These are phyloP conservation scores for Thymelicus lineola DNA, from an alignment of 2,888 invertebrate species.

Conservation along the genomic window DNA sequence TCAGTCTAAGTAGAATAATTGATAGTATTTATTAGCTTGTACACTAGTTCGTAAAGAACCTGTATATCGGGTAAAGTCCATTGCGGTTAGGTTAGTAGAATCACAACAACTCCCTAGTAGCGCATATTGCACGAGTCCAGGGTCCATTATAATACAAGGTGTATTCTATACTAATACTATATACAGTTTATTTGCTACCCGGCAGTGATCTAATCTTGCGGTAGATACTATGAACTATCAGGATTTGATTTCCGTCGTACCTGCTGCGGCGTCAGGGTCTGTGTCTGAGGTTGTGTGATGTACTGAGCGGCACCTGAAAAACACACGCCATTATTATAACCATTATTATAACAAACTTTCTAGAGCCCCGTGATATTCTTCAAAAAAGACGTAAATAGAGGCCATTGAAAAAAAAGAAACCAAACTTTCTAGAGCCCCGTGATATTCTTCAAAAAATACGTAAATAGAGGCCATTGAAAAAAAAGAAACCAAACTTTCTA, in stretches of 20 bases:
- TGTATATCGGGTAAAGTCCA: conserved; percentile 32
- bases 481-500: too few species aligned
- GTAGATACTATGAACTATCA: conserved; percentile 77
- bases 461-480: too few species aligned
- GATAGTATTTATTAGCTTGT: conserved; percentile 26
- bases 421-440: too few species aligned
- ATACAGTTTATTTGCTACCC: conserved; percentile 62
- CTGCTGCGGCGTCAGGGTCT: conserved; percentile 73
- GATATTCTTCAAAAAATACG: too few species aligned
- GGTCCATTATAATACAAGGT: conserved; percentile 48
- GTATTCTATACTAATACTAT: conserved; percentile 59
- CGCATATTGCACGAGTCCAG: conserved; percentile 55
- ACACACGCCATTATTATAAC: conserved; percentile 38
- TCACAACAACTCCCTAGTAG: conserved; percentile 46
- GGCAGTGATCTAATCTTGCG: conserved; percentile 54
- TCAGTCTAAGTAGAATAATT: conserved; percentile 47
- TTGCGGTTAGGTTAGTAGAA: conserved; percentile 28
- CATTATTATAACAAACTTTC: too few species aligned
- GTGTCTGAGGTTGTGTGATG: conserved; percentile 75
- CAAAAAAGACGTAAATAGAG: too few species aligned
- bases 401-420: too few species aligned
- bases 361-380: too few species aligned
- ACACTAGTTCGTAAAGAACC: conserved; percentile 33
- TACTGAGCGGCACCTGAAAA: conserved; percentile 71
- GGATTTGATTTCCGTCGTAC: conserved; percentile 81